Evolutionary conservation across 2,888 invertebrate genomes (phyloP).

Genomic region (Dasysyrphus albostriatus): DNA sequence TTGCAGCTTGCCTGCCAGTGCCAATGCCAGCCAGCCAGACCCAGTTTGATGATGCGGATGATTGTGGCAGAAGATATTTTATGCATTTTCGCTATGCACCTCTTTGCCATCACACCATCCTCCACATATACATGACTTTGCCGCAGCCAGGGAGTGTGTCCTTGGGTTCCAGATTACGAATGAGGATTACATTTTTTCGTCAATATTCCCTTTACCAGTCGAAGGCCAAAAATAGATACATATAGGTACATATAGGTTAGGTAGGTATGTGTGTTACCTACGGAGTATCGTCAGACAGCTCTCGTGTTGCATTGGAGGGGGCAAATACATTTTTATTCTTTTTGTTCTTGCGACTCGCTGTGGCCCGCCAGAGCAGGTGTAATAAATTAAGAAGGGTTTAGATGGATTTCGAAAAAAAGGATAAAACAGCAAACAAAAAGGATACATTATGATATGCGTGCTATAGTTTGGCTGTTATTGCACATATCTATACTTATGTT

Average conservation of each 20-base stretch:
- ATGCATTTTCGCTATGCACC: constrained; percentile 71
- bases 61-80: constrained; percentile 75
- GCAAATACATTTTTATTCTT: background rate
- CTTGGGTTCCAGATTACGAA: constrained; percentile 73
- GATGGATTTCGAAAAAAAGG: constrained; percentile 51
- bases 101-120: constrained; percentile 29
- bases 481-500: background rate
- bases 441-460: constrained; percentile 64
- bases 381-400: constrained; percentile 73
- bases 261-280: constrained; percentile 2
- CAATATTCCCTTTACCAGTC: constrained; percentile 55
- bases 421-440: constrained; percentile 54
- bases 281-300: background rate
- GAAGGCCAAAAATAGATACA: constrained; percentile 68
- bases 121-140: constrained; percentile 2
- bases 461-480: constrained; percentile 22
- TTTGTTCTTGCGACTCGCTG: background rate
- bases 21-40: background rate
- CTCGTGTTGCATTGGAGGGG: background rate
- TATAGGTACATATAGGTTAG: background rate
- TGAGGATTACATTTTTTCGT: constrained; percentile 65
- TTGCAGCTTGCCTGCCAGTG: constrained; percentile 51
- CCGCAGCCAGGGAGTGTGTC: constrained; percentile 53
- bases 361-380: constrained; percentile 65
- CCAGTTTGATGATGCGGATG: constrained; percentile 73